Conservation (phyloP, 2,113 vertebrate genomes). For the Panthera tigris region DNA sequence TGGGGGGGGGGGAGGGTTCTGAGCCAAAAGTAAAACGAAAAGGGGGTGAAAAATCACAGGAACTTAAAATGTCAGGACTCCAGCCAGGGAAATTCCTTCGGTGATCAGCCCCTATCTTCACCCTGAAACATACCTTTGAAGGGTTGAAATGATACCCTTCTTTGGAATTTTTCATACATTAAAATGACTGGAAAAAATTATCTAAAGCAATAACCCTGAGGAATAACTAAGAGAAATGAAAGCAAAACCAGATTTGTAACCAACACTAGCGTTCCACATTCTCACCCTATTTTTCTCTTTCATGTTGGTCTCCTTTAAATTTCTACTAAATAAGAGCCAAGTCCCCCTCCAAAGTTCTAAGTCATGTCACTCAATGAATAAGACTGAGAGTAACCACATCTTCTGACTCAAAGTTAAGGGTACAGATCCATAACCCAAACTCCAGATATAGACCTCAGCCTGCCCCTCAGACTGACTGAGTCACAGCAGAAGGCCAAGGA, state of each 20-base stretch:
- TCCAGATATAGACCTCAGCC: background rate
- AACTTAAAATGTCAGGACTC: constrained; percentile 30
- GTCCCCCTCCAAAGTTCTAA: background rate
- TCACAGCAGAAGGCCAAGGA: background rate
- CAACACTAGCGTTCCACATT: background rate
- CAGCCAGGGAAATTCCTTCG: constrained; percentile 65
- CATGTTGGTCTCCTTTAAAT: constrained; percentile 27
- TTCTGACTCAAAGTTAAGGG: constrained; percentile 50
- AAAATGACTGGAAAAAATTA: constrained; percentile 35
- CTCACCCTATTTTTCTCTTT: background rate
- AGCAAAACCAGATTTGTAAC: constrained; percentile 49
- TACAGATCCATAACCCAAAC: constrained; percentile 21
- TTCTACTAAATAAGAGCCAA: background rate
- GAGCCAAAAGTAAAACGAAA: constrained; percentile 55
- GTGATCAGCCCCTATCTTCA: constrained; percentile 24
- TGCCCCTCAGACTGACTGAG: background rate
- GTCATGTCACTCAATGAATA: background rate
- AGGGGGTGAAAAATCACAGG: background rate
- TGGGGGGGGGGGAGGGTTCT: background rate
- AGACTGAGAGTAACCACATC: constrained; percentile 5
- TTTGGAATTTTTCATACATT: constrained; percentile 28
- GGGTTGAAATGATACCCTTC: constrained; percentile 39
- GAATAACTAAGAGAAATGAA: constrained; percentile 43
- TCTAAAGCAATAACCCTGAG: constrained; percentile 25
- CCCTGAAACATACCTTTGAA: constrained; percentile 27